Conservation (phyloP, 1,140 invertebrate species). For the Zaprionus africanus region DNA sequence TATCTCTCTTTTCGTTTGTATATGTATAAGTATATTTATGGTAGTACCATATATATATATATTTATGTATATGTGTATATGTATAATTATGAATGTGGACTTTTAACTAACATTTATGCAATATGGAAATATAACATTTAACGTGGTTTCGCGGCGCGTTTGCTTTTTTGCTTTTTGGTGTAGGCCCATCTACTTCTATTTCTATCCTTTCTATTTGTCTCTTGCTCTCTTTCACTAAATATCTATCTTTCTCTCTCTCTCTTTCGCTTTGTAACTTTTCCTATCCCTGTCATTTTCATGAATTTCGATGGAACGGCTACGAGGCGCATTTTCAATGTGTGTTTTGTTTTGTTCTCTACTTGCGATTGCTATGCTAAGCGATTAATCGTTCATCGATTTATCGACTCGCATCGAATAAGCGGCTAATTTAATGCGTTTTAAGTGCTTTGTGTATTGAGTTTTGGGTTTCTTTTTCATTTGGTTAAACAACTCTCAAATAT, state of each 20-base stretch:
- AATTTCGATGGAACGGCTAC: constrained; percentile 1
- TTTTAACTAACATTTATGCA: constrained; percentile 76
- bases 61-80: constrained; percentile 25
- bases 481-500: constrained; percentile 12
- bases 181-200: constrained; percentile 21
- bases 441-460: constrained; percentile 23
- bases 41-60: constrained; percentile 20
- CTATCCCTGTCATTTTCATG: constrained; percentile 27
- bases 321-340: constrained; percentile 17
- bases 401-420: constrained; percentile 29
- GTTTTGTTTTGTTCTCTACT: constrained; percentile 32
- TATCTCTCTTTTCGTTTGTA: neutral
- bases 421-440: constrained; percentile 37
- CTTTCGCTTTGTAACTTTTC: neutral
- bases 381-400: constrained; percentile 14
- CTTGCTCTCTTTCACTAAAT: constrained; percentile 13
- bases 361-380: constrained; percentile 15
- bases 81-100: constrained; percentile 49
- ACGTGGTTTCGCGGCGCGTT: constrained; percentile 58
- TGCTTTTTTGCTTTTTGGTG: constrained; percentile 37
- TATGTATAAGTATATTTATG: constrained; percentile 5
- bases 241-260: neutral
- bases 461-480: neutral
- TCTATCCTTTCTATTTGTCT: constrained; percentile 14
- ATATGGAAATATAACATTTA: constrained; percentile 79